Conservation (phyloP, 92 coral and sea anemone species). For the Porites lobata region DNA sequence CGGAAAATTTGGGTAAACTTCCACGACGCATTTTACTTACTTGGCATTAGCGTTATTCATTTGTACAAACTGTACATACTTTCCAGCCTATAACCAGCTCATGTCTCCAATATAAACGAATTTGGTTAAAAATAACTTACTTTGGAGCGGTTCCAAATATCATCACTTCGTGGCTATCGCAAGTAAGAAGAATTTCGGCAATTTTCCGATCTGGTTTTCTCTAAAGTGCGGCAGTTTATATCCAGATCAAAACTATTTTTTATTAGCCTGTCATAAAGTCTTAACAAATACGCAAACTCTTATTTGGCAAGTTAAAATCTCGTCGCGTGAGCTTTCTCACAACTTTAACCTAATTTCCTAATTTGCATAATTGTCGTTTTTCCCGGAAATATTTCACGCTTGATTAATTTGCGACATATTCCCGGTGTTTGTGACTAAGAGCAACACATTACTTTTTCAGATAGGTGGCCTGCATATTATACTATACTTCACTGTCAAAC, state of each 20-base stretch:
- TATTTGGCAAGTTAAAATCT: conserved; percentile 22
- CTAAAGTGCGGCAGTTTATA: not conserved
- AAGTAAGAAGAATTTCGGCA: too few relatives aligned
- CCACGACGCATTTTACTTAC: conserved; percentile 20
- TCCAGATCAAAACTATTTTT: not conserved
- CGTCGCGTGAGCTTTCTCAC: not conserved
- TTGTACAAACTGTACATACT: not conserved
- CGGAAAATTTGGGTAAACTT: conserved; percentile 30
- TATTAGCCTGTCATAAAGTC: not conserved
- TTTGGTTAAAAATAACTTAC: too few relatives aligned
- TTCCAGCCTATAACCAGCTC: not conserved
- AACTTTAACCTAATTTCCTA: not conserved
- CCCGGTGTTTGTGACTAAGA: too few relatives aligned
- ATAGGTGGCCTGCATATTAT: too few relatives aligned
- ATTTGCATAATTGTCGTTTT: not conserved
- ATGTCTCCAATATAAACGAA: too few relatives aligned
- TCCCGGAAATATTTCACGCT: not conserved
- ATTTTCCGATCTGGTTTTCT: not conserved
- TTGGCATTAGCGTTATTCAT: not conserved
- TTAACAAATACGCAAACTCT: conserved; percentile 1
- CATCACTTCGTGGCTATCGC: too few relatives aligned
- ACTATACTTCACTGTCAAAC: too few relatives aligned
- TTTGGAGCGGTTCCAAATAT: too few relatives aligned
- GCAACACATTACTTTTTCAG: too few relatives aligned
- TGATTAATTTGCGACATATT: too few relatives aligned